Evolutionary conservation across 2,113 vertebrate species (phyloP).

Genomic region (Sylvilagus bachmani): DNA sequence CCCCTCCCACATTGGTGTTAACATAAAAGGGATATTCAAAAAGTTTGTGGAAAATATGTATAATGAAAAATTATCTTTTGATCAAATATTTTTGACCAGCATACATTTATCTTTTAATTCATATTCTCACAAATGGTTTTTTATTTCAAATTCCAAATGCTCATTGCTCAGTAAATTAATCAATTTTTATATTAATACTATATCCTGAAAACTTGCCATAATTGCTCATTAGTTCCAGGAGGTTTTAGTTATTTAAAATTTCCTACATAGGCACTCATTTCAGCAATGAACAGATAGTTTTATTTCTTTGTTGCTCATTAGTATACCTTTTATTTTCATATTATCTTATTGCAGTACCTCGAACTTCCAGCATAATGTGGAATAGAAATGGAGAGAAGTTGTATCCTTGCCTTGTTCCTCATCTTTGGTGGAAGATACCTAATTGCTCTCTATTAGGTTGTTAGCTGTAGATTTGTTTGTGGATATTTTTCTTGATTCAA

Average conservation of each 20-base stretch:
- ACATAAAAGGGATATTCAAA: neutral
- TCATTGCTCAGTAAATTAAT: no score
- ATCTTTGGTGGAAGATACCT: no score
- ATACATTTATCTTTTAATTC: no score
- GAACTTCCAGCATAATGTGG: neutral
- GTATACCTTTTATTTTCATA: neutral
- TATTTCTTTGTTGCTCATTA: neutral
- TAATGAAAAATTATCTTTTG: no score
- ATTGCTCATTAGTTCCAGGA: neutral
- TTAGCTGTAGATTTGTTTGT: no score
- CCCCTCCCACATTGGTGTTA: neutral
- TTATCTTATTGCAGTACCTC: neutral
- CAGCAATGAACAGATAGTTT: neutral
- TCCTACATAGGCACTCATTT: neutral
- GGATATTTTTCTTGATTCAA: no score
- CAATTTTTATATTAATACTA: no score
- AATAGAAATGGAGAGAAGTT: neutral
- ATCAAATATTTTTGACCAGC: no score
- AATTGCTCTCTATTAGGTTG: neutral
- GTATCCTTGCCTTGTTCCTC: neutral
- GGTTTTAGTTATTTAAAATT: neutral
- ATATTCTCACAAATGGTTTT: neutral
- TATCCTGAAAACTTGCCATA: no score
- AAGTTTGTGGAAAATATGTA: no score
- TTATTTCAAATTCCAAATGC: neutral